Evolutionary conservation across 2,113 vertebrate species (phyloP).

Genomic region (Struthidea cinerea): DNA sequence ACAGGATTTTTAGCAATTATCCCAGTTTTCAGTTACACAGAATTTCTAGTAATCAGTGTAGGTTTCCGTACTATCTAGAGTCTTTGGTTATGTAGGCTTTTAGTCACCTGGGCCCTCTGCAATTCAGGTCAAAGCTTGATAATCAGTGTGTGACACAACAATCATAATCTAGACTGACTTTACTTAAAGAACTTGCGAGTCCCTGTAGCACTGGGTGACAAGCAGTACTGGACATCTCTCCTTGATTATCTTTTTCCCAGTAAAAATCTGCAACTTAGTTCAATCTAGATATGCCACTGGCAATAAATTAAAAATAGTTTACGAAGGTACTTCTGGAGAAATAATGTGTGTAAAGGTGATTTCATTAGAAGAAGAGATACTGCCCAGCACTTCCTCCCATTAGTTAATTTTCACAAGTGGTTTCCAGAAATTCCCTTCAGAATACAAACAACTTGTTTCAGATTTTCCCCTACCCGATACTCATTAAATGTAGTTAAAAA

Average conservation of each 20-base stretch:
- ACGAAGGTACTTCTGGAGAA: background rate
- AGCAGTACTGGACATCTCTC: background rate
- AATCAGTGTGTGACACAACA: background rate
- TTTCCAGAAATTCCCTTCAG: constrained; percentile 6
- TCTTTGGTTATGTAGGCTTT: background rate
- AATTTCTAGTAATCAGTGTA: background rate
- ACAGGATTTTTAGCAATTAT: background rate
- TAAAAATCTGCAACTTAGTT: background rate
- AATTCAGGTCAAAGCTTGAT: background rate
- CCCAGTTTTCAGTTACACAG: background rate
- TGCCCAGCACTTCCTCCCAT: background rate
- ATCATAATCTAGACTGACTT: background rate
- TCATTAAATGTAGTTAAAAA: background rate
- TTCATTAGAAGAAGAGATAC: background rate
- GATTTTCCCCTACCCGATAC: background rate
- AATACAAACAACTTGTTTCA: background rate
- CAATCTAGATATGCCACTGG: background rate
- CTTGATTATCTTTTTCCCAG: background rate
- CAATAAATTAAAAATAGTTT: background rate
- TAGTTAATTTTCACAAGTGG: background rate
- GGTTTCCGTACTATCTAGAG: background rate
- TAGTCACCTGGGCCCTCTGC: background rate
- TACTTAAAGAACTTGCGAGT: background rate
- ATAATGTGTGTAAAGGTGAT: background rate
- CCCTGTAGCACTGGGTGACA: background rate